Evolutionary conservation across 1,140 invertebrate genomes (phyloP).

Genomic region (Hypothenemus hampei): DNA sequence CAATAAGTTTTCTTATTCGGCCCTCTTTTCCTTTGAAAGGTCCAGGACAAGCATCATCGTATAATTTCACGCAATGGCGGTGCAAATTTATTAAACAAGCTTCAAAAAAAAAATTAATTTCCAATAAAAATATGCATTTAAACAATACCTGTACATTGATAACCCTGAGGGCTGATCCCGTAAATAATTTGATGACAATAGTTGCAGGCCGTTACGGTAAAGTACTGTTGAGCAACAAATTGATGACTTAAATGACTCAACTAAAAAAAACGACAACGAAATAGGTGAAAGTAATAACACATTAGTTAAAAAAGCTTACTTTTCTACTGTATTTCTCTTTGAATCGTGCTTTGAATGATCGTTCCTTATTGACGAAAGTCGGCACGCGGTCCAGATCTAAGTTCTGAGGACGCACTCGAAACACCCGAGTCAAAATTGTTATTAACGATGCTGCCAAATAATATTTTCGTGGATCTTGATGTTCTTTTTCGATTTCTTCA

Average conservation of each 20-base stretch:
- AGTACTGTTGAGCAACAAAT: conserved; percentile 83
- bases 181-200: conserved; percentile 89
- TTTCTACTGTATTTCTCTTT: conserved; percentile 61
- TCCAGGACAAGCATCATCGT: conserved; percentile 82
- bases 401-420: conserved; percentile 57
- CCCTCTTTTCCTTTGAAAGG: conserved; percentile 64
- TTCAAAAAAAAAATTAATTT: conserved; percentile 45
- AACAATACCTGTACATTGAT: conserved; percentile 74
- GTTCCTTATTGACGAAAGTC: conserved; percentile 80
- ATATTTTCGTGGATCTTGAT: conserved; percentile 60
- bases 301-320: conserved; percentile 33
- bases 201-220: conserved; percentile 85
- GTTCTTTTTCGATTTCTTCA: conserved; percentile 70
- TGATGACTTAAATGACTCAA: conserved; percentile 82
- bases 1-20: conserved; percentile 67
- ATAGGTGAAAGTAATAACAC: neutral
- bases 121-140: neutral
- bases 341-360: conserved; percentile 68
- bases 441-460: conserved; percentile 72
- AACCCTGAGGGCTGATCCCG: conserved; percentile 91
- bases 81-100: conserved; percentile 88
- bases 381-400: conserved; percentile 61
- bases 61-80: conserved; percentile 71
- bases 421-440: conserved; percentile 71
- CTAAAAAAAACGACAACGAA: conserved; percentile 25